Evolutionary conservation across 92 coral and sea anemone species (phyloP), one percentile per base, ranked within the genome.

Genomic region (Scolanthus callimorphus): DNA sequence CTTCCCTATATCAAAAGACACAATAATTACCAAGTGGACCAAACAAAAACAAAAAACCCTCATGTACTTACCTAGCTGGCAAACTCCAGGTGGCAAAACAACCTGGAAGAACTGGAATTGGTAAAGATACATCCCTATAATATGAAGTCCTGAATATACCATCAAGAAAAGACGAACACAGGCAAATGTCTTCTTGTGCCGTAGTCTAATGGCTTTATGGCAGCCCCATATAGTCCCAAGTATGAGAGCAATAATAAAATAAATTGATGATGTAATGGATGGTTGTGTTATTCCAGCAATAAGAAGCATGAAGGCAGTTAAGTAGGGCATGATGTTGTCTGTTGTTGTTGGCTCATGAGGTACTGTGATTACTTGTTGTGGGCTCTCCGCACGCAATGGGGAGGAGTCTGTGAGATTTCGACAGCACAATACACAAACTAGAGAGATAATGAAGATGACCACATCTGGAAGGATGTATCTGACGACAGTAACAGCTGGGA

Each of bases 211-310:
- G 9, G 84, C 89, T 67, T 73, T 80, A 63, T 88, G 96, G 19
- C 95, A 85, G 0, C 96, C 88, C 98, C 98, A 92, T 76, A 92
- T 55, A 22, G 98, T 92, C 9, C 98, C 98, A 38, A 92, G 59
- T 8, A 76, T 78, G 57, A 92, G 62, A 51, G 88, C 88, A 24
- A 68, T 78, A 37, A 88, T 13, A 73, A 92, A 92, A 70, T 92
- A 92, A 30, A 80, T 79, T 12, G 75, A 82, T 24, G 94, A 92
- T 22, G 86, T 73, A 1, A 88, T 76, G 26, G 94, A 84, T 21
- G 98, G 98, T 25, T 81, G 81, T 25, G 81, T 84, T 46, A 92
- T 88, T 30, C 98, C 98, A 0, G 86, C 95, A n/a, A 64, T 63
- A 0, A 92, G 75, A 13, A 92, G 80, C 87, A 88, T 77, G n/a